Evolutionary conservation across 1,140 invertebrate genomes (phyloP).

Genomic region (Oreohelix idahoensis): DNA sequence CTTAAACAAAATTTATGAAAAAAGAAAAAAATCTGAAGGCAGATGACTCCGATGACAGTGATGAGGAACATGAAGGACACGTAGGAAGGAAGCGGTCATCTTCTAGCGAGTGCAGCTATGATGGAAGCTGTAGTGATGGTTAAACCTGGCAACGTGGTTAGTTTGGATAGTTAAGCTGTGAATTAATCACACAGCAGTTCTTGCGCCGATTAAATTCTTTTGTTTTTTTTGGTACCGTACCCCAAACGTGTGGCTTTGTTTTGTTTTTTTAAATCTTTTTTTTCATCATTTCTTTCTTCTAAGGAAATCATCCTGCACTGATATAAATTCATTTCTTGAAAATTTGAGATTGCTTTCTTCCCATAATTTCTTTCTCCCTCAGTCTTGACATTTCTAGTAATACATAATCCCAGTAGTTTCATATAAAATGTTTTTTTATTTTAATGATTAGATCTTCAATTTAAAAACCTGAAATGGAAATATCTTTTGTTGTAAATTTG

Average conservation of each 20-base stretch:
- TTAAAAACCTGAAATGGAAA: too few species aligned
- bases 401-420: too few species aligned
- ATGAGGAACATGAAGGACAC: conserved; percentile 41
- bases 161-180: background rate
- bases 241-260: background rate
- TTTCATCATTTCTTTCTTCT: background rate
- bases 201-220: background rate
- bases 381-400: too few species aligned
- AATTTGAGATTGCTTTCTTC: too few species aligned
- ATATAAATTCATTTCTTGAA: too few species aligned
- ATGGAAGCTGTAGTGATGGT: conserved; percentile 31
- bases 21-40: conserved; percentile 52
- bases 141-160: background rate
- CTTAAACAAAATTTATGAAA: too few species aligned
- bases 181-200: conserved; percentile 1
- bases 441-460: too few species aligned
- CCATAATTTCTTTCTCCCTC: too few species aligned
- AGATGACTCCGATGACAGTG: conserved; percentile 14
- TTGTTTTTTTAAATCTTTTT: background rate
- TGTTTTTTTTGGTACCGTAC: background rate
- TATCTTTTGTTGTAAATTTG: too few species aligned
- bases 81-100: conserved; percentile 35
- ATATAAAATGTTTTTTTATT: too few species aligned
- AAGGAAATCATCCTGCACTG: too few species aligned
- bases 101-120: conserved; percentile 7